Conservation (phyloP, 1,140 invertebrate species). For the Drosophila sulfurigaster region DNA sequence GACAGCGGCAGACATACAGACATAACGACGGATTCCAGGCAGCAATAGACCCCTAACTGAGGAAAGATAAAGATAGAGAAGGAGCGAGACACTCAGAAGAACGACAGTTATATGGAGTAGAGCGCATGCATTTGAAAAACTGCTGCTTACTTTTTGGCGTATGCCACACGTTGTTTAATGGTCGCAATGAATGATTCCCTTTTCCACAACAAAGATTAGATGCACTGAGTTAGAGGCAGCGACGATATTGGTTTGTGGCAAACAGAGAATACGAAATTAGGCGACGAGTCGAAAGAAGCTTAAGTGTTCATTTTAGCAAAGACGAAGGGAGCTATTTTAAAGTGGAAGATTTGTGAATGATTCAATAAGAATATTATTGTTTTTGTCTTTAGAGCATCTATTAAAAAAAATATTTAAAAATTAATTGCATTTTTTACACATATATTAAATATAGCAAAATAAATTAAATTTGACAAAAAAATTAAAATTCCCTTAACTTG, state of each 20-base stretch:
- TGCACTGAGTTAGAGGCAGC: slow-evolving; percentile 17
- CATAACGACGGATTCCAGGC: slow-evolving; percentile 10
- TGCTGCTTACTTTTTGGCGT: slow-evolving; percentile 47
- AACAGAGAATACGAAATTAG: slow-evolving; percentile 20
- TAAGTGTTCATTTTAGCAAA: neutral
- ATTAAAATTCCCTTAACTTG: too few relatives aligned
- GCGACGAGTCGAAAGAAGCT: neutral
- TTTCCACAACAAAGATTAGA: slow-evolving; percentile 47
- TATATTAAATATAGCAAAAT: too few relatives aligned
- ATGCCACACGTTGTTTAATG: slow-evolving; percentile 17
- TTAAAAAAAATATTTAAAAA: too few relatives aligned
- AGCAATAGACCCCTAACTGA: slow-evolving; percentile 12
- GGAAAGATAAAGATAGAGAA: neutral
- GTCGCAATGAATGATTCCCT: neutral
- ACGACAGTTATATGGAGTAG: neutral
- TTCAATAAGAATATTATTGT: too few relatives aligned
- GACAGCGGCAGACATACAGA: slow-evolving; percentile 13
- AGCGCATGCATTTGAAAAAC: slow-evolving; percentile 27
- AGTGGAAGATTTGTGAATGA: neutral
- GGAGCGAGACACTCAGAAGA: neutral
- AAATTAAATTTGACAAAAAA: too few relatives aligned
- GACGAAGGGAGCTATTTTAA: neutral
- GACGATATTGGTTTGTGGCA: neutral
- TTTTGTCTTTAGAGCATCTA: too few relatives aligned
- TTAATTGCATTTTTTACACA: too few relatives aligned